A percentile compares a stretch with the other conserved stretches of the same genome.
Evolutionary conservation across 2,797 vertebrate genomes (phyloP).

Genomic region (Pelochelys cantorii): DNA sequence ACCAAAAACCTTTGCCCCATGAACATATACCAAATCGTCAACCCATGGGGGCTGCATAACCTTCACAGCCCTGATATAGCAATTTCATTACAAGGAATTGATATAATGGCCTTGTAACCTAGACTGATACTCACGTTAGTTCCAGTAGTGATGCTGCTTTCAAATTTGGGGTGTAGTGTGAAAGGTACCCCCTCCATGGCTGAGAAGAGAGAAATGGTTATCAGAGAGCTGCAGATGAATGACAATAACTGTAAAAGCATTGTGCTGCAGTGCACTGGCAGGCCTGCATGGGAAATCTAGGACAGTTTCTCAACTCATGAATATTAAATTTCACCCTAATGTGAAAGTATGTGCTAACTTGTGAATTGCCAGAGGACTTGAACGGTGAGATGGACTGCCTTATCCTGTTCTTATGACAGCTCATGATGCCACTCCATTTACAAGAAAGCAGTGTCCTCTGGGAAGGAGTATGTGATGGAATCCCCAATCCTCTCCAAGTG

Average conservation of each 20-base stretch:
- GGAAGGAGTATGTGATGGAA: too few species aligned
- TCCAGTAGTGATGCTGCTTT: slow-evolving; percentile 50
- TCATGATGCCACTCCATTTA: background rate
- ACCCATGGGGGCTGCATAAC: background rate
- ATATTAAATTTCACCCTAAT: too few species aligned
- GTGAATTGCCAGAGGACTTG: background rate
- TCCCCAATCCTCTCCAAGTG: background rate
- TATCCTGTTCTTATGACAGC: background rate
- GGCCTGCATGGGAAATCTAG: background rate
- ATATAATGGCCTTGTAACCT: fast-evolving
- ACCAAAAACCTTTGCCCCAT: background rate
- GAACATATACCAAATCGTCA: background rate
- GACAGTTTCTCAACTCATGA: background rate
- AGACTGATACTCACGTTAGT: slow-evolving; percentile 62
- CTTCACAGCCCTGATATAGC: background rate
- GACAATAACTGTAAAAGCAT: background rate
- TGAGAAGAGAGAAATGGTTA: slow-evolving; percentile 36
- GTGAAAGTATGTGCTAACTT: background rate
- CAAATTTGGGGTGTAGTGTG: slow-evolving; percentile 77
- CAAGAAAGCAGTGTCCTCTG: background rate
- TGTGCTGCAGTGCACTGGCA: background rate
- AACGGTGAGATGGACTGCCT: background rate
- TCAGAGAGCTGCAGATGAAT: background rate
- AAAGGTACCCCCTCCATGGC: slow-evolving; percentile 83
- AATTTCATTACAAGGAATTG: background rate